Percentiles rank a stretch among this genome's conserved stretches.
These are phyloP conservation scores for Archocentrus centrarchus DNA, from an alignment of 2,113 vertebrate species.

Conservation along the genomic window DNA sequence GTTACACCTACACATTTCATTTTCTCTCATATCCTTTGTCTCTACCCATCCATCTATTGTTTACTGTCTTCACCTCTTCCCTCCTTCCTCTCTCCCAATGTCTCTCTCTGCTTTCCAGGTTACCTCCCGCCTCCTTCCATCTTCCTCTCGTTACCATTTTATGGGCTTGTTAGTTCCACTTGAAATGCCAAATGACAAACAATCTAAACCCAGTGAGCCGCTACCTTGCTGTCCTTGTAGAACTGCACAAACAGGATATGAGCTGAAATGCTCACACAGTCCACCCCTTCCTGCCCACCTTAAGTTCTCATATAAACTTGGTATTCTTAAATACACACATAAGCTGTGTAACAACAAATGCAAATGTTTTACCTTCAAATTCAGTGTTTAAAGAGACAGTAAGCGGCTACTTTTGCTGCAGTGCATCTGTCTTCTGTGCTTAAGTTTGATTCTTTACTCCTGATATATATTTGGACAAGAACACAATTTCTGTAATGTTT, in stretches of 20 bases:
- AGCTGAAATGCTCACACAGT: slow-evolving; percentile 38
- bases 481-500: background rate
- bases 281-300: slow-evolving; percentile 23
- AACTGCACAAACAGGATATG: slow-evolving; percentile 68
- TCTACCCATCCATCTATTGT: slow-evolving; percentile 17
- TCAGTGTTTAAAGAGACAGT: background rate
- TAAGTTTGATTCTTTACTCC: background rate
- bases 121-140: slow-evolving; percentile 19
- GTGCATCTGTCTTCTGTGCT: background rate
- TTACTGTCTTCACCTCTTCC: background rate
- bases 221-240: slow-evolving; percentile 66
- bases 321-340: slow-evolving; percentile 29
- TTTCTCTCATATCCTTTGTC: slow-evolving; percentile 15
- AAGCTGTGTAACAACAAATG: slow-evolving; percentile 15
- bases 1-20: slow-evolving; percentile 14
- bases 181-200: slow-evolving; percentile 81
- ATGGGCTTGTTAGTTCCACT: slow-evolving; percentile 85
- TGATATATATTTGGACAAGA: background rate
- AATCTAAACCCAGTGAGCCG: slow-evolving; percentile 77
- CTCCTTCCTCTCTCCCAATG: background rate
- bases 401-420: background rate
- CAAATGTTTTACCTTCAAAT: background rate
- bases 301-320: slow-evolving; percentile 37
- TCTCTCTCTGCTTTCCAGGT: slow-evolving; percentile 40
- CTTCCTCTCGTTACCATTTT: slow-evolving; percentile 62